Base-by-base conservation (phyloP, 1,140 invertebrate species). In the Stegodyphus dumicola region DNA sequence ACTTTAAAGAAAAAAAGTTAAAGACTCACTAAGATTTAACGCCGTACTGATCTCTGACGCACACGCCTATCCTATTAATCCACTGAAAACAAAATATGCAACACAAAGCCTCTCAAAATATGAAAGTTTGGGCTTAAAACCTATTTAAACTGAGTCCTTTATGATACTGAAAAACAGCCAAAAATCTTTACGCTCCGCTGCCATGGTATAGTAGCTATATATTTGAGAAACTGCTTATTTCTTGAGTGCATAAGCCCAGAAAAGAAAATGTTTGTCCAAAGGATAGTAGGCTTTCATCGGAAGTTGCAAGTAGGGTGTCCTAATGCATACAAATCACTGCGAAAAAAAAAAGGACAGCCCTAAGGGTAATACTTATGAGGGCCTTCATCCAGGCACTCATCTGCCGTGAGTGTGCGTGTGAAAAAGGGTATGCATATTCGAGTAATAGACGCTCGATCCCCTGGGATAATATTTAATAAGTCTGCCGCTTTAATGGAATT, bases 281-380 rank as follows among this genome's bases (percentile, higher is more conserved):
- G 76, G 76, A 77, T 67, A 67, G 54, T 77, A 77, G 52, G 66
- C 76, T 67, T 77, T 77, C 76, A 77, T 67, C 15, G 52, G 15
- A n/a, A 64, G 60, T 77, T 66, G 67, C 13, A 64, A 67, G n/a
- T 49, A 67, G 60, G 64, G 60, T 49, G 64, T 65, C 65, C 53
- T 77, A 77, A 67, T 67, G 76, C 76, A 77, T 77, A 77, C 64
- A 77, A 77, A 77, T 77, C 76, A 77, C 65, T 17, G 60, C n/a
- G 65, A 18, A 64, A 17, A 77, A 33, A 33, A 66, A 65, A 52
- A 64, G 64, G 60, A 53, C n/a, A 17, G n/a, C 49, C 74, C 64
- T 77, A 11, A 53, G 76, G 76, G 76, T 77, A 67, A 77, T 77
- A 52, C 51, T 52, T 33, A 33, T 3, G 33, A 33, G 33, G 3